Base-by-base conservation (phyloP, 2,797 vertebrate species). In the Odontamblyopus rebecca region DNA sequence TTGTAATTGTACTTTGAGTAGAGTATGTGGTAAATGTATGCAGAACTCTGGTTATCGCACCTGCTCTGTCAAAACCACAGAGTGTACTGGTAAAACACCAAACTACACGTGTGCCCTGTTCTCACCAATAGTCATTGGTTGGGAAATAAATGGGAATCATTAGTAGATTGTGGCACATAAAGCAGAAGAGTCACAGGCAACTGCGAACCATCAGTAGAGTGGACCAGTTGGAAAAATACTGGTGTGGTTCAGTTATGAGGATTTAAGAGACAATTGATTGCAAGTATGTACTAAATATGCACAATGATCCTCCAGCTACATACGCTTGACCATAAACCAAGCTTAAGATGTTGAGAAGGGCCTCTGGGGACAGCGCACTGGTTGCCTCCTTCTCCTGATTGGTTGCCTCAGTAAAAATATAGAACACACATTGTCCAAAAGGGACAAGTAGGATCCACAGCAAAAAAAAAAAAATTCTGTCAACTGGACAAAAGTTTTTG, bases 31-130 rank as follows among this genome's bases (percentile, higher is more conserved):
- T 6, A 65, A 29, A 50, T 66, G 48, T 51, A 76, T 70, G 72
- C 86, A 68, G 72, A 85, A 83, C 79, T 65, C 32, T 56, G 69
- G 74, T 48, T 80, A 61, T 67, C 73, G 84, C 88, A 80, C 60
- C 78, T 15, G 78, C 67, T 70, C 61, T 35, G 41, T 84, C 83
- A 81, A 87, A 74, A 78, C 88, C 88, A 56, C 83, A 84, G 67
- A 56, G 54, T 35, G 18, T 18, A 71, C 65, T 38, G 73, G 67
- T 69, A 51, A 63, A 61, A 70, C 9, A 56, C 67, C 69, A 85
- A 70, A 83, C 67, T 72, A 74, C 84, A 89, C 83, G 86, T 86
- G 88, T 87, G 81, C 86, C 72, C 54, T 26, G 8, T 11, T 11
- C 2, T 8, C 53, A 56, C 19, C n/a, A 56, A 13, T 48, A 48